Evolutionary conservation across 2,888 invertebrate genomes (phyloP).

Genomic region (Diabrotica balteata): DNA sequence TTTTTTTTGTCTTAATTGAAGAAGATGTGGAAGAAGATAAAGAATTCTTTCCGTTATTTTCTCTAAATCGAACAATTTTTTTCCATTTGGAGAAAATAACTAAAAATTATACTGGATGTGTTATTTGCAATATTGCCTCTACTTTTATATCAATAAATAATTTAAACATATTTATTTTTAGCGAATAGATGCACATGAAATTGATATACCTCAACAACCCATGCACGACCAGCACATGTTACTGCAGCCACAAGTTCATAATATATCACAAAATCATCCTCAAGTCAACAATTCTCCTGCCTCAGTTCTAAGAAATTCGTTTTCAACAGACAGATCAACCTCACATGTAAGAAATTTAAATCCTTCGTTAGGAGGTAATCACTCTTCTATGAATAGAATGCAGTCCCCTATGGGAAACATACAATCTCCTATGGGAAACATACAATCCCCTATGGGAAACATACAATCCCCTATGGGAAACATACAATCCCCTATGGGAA

Average conservation of each 20-base stretch:
- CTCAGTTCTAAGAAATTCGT: background rate
- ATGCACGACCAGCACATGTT: constrained; percentile 10
- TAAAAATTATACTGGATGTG: too few species aligned
- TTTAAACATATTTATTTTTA: too few species aligned
- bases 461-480: constrained; percentile 1
- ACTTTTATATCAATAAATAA: too few species aligned
- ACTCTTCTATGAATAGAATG: background rate
- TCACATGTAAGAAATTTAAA: too few species aligned
- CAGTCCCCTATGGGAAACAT: background rate
- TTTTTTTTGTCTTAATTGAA: too few species aligned
- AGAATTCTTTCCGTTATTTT: too few species aligned
- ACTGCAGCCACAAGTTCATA: constrained; percentile 4
- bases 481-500: background rate
- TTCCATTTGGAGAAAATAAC: too few species aligned
- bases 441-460: background rate
- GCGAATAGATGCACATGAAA: background rate
- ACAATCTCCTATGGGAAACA: background rate
- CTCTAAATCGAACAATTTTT: too few species aligned
- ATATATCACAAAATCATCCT: background rate
- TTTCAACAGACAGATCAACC: background rate
- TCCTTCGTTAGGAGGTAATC: too few species aligned
- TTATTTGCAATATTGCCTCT: too few species aligned
- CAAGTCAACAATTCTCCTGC: background rate
- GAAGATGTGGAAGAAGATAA: too few species aligned
- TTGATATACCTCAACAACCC: constrained; percentile 22